Percentiles rank a stretch among this genome's conserved stretches.
phyloP scores from a whole-genome alignment of 2,797 vertebrate genomes.

The Malurus leucopterus region DNA sequence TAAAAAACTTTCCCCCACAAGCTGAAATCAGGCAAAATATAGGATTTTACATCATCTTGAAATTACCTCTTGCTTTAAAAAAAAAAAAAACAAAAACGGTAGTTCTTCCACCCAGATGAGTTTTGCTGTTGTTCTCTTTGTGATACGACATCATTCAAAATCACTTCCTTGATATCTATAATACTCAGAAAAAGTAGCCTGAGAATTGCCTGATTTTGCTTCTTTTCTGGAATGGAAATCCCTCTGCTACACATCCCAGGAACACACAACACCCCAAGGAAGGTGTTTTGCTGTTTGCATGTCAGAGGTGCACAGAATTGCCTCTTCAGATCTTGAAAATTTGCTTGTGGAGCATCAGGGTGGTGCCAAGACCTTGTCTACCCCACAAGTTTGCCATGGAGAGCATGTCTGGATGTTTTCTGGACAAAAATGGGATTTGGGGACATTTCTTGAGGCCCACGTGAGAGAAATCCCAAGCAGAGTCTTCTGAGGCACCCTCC shows the following conservation, averaged over 20 bases:
- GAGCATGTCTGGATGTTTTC: accelerated
- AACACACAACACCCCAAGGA: accelerated
- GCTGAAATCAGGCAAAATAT: accelerated
- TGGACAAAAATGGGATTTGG: not conserved
- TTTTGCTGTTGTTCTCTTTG: not conserved
- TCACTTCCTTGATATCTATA: not conserved
- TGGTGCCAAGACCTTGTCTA: not conserved
- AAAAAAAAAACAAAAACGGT: not conserved
- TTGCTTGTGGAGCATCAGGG: not conserved
- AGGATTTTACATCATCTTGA: not conserved
- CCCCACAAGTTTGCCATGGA: not conserved
- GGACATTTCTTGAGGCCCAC: not conserved
- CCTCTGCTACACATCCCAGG: not conserved
- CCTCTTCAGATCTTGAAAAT: not conserved
- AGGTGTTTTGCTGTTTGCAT: not conserved
- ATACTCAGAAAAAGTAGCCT: not conserved
- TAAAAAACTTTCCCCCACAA: not conserved
- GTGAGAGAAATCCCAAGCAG: not conserved
- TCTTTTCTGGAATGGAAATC: not conserved
- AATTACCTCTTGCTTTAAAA: not conserved
- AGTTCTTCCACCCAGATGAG: not conserved
- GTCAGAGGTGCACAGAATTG: not conserved
- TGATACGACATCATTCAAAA: not conserved
- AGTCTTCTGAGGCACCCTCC: not conserved
- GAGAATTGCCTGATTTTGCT: not conserved